These are phyloP conservation scores for Tribolium madens DNA, from an alignment of 1,140 invertebrate genomes.

Conservation along the genomic window DNA sequence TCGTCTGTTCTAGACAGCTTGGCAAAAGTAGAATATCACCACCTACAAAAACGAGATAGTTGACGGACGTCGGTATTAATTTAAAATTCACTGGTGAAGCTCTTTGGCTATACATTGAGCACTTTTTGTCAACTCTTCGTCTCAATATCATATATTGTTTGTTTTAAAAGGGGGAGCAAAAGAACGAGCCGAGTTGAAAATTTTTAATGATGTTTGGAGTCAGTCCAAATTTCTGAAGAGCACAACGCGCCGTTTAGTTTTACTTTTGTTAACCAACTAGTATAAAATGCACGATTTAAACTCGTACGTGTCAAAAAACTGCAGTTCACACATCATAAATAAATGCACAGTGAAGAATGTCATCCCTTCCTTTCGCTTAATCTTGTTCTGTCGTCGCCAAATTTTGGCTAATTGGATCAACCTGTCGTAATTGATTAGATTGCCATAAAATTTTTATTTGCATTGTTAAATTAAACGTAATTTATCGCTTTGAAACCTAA, in stretches of 20 bases:
- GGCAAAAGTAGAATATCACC: constrained; percentile 38
- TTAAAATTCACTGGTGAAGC: constrained; percentile 38
- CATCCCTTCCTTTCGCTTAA: constrained; percentile 1
- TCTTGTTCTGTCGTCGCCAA: constrained; percentile 6
- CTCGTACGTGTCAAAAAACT: constrained; percentile 27
- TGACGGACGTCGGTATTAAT: constrained; percentile 42
- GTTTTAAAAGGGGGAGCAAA: constrained; percentile 20
- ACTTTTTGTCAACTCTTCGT: constrained; percentile 1
- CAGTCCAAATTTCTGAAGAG: constrained; percentile 32
- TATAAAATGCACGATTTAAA: constrained; percentile 42
- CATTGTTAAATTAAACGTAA: constrained; percentile 1
- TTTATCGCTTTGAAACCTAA: constrained; percentile 10
- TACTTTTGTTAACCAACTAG: constrained; percentile 43
- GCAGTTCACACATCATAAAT: constrained; percentile 19
- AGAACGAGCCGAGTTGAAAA: constrained; percentile 36
- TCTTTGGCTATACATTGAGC: constrained; percentile 7
- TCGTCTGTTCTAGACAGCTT: constrained; percentile 40
- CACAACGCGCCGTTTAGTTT: constrained; percentile 39
- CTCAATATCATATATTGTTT: not conserved
- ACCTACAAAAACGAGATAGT: constrained; percentile 22
- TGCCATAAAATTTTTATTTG: not conserved
- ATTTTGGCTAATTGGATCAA: constrained; percentile 7
- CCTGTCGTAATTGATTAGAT: constrained; percentile 3
- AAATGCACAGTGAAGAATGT: constrained; percentile 4
- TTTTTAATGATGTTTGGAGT: constrained; percentile 43